phyloP scores from a whole-genome alignment of 2,888 invertebrate species.

The Agonopterix arenella region DNA sequence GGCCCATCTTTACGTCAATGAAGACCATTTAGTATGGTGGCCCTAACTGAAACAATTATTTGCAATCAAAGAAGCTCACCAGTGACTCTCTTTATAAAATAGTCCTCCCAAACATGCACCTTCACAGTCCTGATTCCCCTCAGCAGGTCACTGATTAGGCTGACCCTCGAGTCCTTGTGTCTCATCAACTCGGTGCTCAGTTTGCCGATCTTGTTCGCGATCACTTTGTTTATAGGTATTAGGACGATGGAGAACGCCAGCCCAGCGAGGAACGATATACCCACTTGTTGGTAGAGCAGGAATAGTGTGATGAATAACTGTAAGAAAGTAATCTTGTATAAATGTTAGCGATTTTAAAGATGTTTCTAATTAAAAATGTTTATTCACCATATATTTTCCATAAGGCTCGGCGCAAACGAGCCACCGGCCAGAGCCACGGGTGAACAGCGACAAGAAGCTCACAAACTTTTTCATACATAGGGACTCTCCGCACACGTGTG shows the following conservation, averaged over 20 bases:
- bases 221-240: slow-evolving; percentile 93
- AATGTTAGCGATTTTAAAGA: no score
- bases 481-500: no score
- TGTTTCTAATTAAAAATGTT: no score
- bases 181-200: slow-evolving; percentile 93
- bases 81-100: slow-evolving; percentile 84
- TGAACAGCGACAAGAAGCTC: no score
- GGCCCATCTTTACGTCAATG: not conserved
- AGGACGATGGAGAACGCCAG: slow-evolving; percentile 89
- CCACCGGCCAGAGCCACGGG: no score
- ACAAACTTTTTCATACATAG: no score
- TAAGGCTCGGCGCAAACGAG: no score
- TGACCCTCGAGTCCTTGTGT: slow-evolving; percentile 93
- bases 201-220: slow-evolving; percentile 92
- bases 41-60: no score
- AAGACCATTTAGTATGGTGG: not conserved
- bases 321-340: slow-evolving; percentile 26
- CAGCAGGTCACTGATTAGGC: slow-evolving; percentile 90
- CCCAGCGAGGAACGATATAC: slow-evolving; percentile 93
- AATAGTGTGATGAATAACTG: slow-evolving; percentile 88
- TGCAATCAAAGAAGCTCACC: slow-evolving; percentile 62
- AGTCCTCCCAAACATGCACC: slow-evolving; percentile 94
- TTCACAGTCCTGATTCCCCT: slow-evolving; percentile 94
- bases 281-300: slow-evolving; percentile 91
- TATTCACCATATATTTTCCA: no score